phyloP scores from a whole-genome alignment of 1,140 invertebrate genomes.

The Danaus plexippus region DNA sequence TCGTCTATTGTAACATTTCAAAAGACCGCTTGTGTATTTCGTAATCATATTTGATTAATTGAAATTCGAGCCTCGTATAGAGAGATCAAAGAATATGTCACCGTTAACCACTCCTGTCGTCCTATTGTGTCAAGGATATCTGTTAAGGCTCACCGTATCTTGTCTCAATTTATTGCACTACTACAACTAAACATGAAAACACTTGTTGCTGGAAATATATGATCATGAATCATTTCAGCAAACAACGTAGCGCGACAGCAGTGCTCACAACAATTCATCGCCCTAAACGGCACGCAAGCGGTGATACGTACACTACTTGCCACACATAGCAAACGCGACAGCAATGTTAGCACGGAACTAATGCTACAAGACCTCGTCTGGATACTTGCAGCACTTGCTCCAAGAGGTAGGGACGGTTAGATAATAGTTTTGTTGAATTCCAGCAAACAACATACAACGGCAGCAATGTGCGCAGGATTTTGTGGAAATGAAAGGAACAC shows the following conservation, averaged over 20 bases:
- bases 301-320: slow-evolving; percentile 46
- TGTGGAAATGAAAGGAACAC: slow-evolving; percentile 38
- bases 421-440: slow-evolving; percentile 21
- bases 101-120: no score
- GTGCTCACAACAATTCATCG: slow-evolving; percentile 54
- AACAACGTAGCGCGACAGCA: slow-evolving; percentile 58
- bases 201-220: no score
- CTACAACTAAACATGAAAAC: no score
- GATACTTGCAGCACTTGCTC: slow-evolving; percentile 53
- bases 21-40: background rate
- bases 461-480: slow-evolving; percentile 32
- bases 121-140: no score
- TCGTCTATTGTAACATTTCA: slow-evolving; percentile 14
- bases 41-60: no score
- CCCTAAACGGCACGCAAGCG: slow-evolving; percentile 53
- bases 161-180: no score
- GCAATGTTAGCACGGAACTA: slow-evolving; percentile 52
- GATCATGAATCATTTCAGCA: slow-evolving; percentile 38
- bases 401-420: slow-evolving; percentile 42
- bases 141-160: no score
- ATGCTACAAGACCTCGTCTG: slow-evolving; percentile 60
- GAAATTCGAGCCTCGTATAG: no score
- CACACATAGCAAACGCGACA: slow-evolving; percentile 55
- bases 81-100: no score
- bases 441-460: slow-evolving; percentile 39